phyloP scores from a whole-genome alignment of 1,140 invertebrate species.

The Aphelinus certus region DNA sequence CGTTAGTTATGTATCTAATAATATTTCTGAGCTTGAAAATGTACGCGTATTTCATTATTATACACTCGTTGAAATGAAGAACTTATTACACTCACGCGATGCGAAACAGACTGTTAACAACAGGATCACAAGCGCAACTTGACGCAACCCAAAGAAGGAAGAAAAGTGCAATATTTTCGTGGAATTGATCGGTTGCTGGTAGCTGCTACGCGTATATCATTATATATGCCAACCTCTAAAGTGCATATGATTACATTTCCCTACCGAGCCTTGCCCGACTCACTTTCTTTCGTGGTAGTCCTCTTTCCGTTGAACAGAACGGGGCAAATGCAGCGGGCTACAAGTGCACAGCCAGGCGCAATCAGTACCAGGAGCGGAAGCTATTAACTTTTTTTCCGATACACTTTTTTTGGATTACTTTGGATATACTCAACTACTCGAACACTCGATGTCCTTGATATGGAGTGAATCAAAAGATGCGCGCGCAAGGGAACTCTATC shows the following conservation, averaged over 20 bases:
- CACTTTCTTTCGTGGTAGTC: not conserved
- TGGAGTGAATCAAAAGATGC: too few relatives aligned
- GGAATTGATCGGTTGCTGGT: constrained; percentile 12
- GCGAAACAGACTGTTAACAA: too few relatives aligned
- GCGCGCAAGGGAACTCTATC: too few relatives aligned
- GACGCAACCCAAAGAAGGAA: not conserved
- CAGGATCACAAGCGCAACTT: too few relatives aligned
- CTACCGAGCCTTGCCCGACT: not conserved
- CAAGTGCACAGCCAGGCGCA: not conserved
- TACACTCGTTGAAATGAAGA: too few relatives aligned
- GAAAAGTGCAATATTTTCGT: not conserved
- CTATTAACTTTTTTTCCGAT: constrained; percentile 18
- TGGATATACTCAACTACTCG: too few relatives aligned
- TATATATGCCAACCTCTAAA: not conserved
- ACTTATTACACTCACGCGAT: too few relatives aligned
- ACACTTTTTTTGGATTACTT: too few relatives aligned
- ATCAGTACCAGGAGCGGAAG: not conserved
- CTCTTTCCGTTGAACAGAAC: constrained; percentile 17
- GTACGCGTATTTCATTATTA: too few relatives aligned
- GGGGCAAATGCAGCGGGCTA: not conserved
- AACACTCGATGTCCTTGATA: too few relatives aligned
- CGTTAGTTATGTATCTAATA: too few relatives aligned
- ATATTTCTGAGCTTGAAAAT: too few relatives aligned
- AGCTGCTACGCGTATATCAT: constrained; percentile 8
- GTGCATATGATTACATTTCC: constrained; percentile 32